Evolutionary conservation across 2,888 invertebrate species (phyloP), one percentile per base, ranked within the genome.

Genomic region (Oithona nana): DNA sequence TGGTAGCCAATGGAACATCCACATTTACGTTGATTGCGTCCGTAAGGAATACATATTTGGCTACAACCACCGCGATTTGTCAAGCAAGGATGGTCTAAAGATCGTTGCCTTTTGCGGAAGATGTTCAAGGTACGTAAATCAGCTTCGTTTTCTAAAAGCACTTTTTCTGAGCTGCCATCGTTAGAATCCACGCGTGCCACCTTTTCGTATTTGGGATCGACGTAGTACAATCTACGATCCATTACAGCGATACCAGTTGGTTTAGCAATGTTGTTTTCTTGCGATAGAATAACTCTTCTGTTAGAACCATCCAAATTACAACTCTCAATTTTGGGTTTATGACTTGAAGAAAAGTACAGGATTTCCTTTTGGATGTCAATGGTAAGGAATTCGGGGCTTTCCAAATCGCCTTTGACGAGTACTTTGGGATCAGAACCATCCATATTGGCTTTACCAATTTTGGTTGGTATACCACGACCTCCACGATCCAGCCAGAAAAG

Each of bases 401-500:
- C 81, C 8, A 86, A 76, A 16, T 39, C 16, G 61, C 83, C 82
- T 65, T 70, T 69, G 0, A 83, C 78, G 0, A 95, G 73, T 2
- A 89, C 79, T 0, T 81, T 73, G 0, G 92, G 78, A 68, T 84
- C 82, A 16, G 81, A 79, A 0, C 98, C 97, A 71, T 94, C 93
- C 89, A 98, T 90, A 70, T 89, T 87, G 0, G 88, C 89, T 68
- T 83, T 65, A 24, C 72, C 70, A 30, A 97, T 83, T 74, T 95
- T 95, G 0, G 84, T 79, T 0, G 88, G 87, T 0, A 92, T 86
- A 1, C 88, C 89, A 65, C 78, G 83, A 8, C 90, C 92, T 11
- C 97, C 97, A 67, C 88, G 87, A 71, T 98, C 98, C 11, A 93
- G 80, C 97, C 97, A 98, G 75, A 89, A 98, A 29, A 94, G 74